phyloP scores from a whole-genome alignment of 2,797 vertebrate species.

The Orientallactaga sibirica region DNA sequence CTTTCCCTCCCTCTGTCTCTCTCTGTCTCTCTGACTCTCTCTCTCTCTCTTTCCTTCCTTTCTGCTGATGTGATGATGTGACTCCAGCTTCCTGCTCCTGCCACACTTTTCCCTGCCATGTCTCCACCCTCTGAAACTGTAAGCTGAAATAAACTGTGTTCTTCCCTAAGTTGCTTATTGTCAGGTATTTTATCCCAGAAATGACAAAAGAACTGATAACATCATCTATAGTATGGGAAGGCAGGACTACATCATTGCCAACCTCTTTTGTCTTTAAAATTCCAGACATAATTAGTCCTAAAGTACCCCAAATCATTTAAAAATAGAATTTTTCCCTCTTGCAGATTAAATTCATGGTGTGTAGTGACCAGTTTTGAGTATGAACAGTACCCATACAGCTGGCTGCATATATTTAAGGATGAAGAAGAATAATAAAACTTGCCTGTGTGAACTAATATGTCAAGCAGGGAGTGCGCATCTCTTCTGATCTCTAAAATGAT shows the following conservation, averaged over 20 bases:
- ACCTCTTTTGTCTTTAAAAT: slow-evolving; percentile 15
- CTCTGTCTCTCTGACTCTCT: too few relatives aligned
- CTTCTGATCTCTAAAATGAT: background rate
- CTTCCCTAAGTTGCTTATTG: too few relatives aligned
- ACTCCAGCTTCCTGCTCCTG: too few relatives aligned
- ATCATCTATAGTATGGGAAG: background rate
- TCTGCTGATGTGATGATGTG: too few relatives aligned
- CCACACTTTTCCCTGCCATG: too few relatives aligned
- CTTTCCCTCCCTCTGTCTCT: too few relatives aligned
- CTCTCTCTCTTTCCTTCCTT: too few relatives aligned
- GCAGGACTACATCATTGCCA: background rate
- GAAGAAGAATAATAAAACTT: background rate
- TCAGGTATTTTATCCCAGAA: too few relatives aligned
- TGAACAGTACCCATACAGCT: background rate
- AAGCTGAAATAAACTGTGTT: too few relatives aligned
- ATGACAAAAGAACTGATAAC: too few relatives aligned
- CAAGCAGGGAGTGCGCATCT: background rate
- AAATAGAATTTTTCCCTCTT: background rate
- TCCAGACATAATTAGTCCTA: background rate
- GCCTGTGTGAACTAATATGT: background rate
- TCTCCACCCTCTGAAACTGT: too few relatives aligned
- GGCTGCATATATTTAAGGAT: background rate
- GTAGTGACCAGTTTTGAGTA: background rate
- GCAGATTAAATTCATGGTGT: background rate
- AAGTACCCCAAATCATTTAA: slow-evolving; percentile 35